Percentiles rank a stretch among this genome's conserved stretches.
Evolutionary conservation across 2,888 invertebrate species (phyloP).

Genomic region (Stegana nigrithorax): DNA sequence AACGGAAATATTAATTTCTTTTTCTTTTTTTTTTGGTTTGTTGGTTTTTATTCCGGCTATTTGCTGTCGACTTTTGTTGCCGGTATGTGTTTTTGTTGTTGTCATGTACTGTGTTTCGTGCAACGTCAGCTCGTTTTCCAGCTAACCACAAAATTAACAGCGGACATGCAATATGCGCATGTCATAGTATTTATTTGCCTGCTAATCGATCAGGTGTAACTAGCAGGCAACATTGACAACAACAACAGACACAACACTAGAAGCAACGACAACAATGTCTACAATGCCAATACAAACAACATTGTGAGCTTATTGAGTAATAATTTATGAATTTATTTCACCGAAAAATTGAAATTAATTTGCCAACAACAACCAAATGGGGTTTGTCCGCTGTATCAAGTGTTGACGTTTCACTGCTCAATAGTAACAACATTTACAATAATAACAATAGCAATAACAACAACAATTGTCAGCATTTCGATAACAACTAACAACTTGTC

Average conservation of each 20-base stretch:
- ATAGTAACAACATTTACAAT: conserved; percentile 31
- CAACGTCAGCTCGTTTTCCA: too few relatives aligned
- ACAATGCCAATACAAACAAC: too few relatives aligned
- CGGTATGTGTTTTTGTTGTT: conserved; percentile 5
- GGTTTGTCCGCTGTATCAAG: conserved; percentile 35
- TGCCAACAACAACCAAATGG: conserved; percentile 35
- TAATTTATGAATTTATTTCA: conserved; percentile 61
- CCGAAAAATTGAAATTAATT: conserved; percentile 49
- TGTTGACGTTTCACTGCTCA: conserved; percentile 54
- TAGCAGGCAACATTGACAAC: conserved; percentile 12
- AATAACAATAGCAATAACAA: not conserved
- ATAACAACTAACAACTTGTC: conserved; percentile 15
- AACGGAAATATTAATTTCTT: conserved; percentile 42
- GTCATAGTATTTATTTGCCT: conserved; percentile 44
- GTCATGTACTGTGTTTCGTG: conserved; percentile 1
- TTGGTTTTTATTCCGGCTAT: too few relatives aligned
- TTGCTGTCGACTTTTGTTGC: too few relatives aligned
- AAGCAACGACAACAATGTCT: not conserved
- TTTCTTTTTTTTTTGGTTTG: conserved; percentile 26
- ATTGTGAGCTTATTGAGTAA: too few relatives aligned
- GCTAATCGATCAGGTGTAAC: conserved; percentile 54
- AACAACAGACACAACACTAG: not conserved
- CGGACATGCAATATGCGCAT: conserved; percentile 57
- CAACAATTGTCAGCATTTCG: conserved; percentile 11
- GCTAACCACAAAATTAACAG: conserved; percentile 51